phyloP scores from a whole-genome alignment of 2,888 invertebrate genomes.

The Sinohyriopsis cumingii region DNA sequence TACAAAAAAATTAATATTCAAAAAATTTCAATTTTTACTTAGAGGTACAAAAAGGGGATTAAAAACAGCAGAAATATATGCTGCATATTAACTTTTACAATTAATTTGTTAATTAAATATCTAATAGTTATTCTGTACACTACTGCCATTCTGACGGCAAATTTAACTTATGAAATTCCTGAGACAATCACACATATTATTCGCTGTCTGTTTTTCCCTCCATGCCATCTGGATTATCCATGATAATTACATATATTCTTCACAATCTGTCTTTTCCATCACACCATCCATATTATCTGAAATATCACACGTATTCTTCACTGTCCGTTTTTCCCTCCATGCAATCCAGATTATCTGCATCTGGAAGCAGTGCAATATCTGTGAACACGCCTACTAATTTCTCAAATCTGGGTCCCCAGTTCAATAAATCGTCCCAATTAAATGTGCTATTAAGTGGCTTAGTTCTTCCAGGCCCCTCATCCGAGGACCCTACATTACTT shows the following conservation, averaged over 20 bases:
- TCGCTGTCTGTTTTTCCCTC: background rate
- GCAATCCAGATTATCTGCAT: conserved; percentile 71
- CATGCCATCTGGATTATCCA: background rate
- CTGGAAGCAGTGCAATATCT: conserved; percentile 95
- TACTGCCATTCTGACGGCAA: conserved; percentile 22
- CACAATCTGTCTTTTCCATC: background rate
- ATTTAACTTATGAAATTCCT: conserved; percentile 31
- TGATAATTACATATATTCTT: conserved; percentile 1
- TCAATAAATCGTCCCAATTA: conserved; percentile 94
- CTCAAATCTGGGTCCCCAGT: conserved; percentile 97
- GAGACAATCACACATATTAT: conserved; percentile 10
- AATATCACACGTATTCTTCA: conserved; percentile 62
- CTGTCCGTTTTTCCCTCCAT: conserved; percentile 39
- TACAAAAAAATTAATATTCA: background rate
- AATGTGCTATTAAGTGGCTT: conserved; percentile 75
- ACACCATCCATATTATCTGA: background rate
- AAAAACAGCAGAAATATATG: no score
- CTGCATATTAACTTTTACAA: no score
- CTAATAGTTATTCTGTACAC: no score
- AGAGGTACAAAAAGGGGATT: background rate
- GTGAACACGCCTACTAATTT: conserved; percentile 96
- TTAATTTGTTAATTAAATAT: no score
- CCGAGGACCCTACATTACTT: conserved; percentile 89
- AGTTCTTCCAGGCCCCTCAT: conserved; percentile 77
- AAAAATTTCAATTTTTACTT: background rate